Base-by-base conservation (phyloP, 2,113 vertebrate genomes). In the Chloropsis cyanopogon region DNA sequence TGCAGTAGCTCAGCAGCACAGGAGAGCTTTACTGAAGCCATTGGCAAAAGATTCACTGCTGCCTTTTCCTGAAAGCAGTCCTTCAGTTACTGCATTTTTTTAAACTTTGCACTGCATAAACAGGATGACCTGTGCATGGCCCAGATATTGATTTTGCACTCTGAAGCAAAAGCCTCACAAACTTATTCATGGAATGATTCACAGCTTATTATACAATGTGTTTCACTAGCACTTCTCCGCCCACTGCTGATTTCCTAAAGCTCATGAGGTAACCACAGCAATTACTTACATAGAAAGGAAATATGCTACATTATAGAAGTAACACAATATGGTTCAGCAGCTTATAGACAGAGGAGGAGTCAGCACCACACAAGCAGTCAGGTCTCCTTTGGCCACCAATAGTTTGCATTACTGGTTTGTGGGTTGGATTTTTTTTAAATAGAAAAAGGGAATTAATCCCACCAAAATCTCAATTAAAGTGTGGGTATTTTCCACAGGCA, bases 161-260 rank as follows among this genome's bases (percentile, higher is more conserved):
- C 86, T 88, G 72, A 66, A 88, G 59, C 70, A 77, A 95, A 73
- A 93, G 31, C 53, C 56, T 88, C 41, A 52, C 44, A 71, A 83
- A 86, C 52, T 78, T 93, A 50, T 83, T 63, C 71, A 66, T 6
- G 18, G 60, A 46, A 80, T 90, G 79, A 94, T 94, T 95, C 90
- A 90, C 85, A 93, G 78, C n/a, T 66, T 75, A 53, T 86, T 88
- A 71, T 50, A 81, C 79, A 64, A n/a, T 5, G 77, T 76, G 75
- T 93, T 93, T 86, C 89, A 21, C 84, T n/a, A 57, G 71, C 59
- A 35, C 47, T 89, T 89, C 90, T 88, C 85, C 71, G 1, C 95
- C 85, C 93, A 93, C 88, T 88, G 37, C 53, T 75, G 37, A 53
- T 93, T 95, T 90, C 86, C 88, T 75, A 46, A 93, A 89, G 71